A percentile compares a stretch with the other conserved stretches of the same genome.
Evolutionary conservation across 1,140 invertebrate species (phyloP).

Genomic region (Formica exsecta): DNA sequence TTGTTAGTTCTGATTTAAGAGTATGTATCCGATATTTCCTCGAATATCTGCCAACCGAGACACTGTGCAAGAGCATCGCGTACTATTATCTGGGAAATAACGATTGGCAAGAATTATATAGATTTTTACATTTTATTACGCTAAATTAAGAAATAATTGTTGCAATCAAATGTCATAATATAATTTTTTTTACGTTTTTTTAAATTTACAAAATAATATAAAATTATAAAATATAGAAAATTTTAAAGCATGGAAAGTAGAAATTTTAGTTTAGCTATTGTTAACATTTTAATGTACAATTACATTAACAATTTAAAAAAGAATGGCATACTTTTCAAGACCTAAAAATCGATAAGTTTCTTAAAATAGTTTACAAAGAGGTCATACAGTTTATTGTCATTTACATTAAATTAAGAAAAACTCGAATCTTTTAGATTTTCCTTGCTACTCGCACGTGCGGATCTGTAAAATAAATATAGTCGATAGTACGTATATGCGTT

Average conservation of each 20-base stretch:
- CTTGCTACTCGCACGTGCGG: not conserved
- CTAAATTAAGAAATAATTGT: not conserved
- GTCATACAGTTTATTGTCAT: not conserved
- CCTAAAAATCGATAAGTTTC: not conserved
- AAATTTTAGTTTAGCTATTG: not conserved
- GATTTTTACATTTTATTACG: not conserved
- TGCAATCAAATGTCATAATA: not conserved
- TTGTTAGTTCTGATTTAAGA: slow-evolving; percentile 30
- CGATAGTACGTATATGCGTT: slow-evolving; percentile 3
- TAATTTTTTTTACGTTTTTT: not conserved
- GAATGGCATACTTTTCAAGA: not conserved
- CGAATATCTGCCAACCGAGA: not conserved
- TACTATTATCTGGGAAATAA: not conserved
- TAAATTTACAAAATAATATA: not conserved
- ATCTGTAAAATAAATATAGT: slow-evolving; percentile 2
- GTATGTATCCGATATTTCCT: not conserved
- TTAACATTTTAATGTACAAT: not conserved
- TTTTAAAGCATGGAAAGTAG: not conserved
- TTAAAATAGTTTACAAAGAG: not conserved
- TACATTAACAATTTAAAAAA: not conserved
- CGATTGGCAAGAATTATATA: not conserved
- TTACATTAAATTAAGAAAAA: not conserved
- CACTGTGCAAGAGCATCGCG: not conserved
- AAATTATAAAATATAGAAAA: not conserved
- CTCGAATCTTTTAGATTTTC: not conserved